Evolutionary conservation across 2,113 vertebrate species (phyloP).

Genomic region (Pachyramphus minor): DNA sequence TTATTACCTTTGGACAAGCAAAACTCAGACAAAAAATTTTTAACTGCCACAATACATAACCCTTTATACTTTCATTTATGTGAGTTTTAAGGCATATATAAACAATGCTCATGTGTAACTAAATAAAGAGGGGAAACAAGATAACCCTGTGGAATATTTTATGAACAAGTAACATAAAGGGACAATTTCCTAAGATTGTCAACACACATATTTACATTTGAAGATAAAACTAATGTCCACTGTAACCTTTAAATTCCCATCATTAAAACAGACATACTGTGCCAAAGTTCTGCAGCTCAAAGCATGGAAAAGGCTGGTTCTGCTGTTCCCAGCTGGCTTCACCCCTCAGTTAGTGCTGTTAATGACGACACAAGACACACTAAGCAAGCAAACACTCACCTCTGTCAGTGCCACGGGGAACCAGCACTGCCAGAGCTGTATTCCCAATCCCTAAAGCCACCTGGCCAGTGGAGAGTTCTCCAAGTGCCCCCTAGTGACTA

Average conservation of each 20-base stretch:
- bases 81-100: neutral
- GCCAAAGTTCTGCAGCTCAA: neutral
- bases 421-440: neutral
- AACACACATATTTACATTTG: neutral
- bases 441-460: neutral
- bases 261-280: neutral
- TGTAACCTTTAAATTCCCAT: neutral
- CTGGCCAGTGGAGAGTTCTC: neutral
- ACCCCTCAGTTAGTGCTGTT: neutral
- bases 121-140: neutral
- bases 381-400: neutral
- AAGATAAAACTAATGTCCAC: neutral
- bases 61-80: neutral
- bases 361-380: neutral
- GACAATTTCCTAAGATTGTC: neutral
- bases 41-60: neutral
- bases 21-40: neutral
- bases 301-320: neutral
- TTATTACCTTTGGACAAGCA: neutral
- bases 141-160: neutral
- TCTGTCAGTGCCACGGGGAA: neutral
- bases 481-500: slow-evolving; percentile 35
- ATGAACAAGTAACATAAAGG: neutral
- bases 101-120: neutral
- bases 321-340: neutral